Base-by-base conservation (phyloP, 92 coral and sea anemone genomes). In the Palythoa heliodiscus region DNA sequence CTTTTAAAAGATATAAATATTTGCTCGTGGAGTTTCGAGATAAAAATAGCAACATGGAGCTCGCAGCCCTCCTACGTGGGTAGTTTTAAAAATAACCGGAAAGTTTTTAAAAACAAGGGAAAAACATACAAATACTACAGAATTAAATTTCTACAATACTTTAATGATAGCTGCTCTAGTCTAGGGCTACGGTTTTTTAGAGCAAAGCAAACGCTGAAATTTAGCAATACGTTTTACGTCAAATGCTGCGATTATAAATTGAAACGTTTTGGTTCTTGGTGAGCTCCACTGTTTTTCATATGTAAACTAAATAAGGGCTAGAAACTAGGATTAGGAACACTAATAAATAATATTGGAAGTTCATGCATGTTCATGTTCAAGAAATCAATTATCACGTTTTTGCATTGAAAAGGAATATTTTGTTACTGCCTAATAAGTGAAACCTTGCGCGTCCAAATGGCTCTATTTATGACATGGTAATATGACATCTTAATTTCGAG, bases 1-100 rank as follows among this genome's bases (percentile, higher is more conserved):
- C 43, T 66, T 15, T 20, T 15, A 17, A 17, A 60, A 58, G 38
- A 47, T 24, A 64, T 80, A 80, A 43, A 80, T 76, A 76, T 54
- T 76, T 76, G 81, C 13, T 76, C 63, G 22, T 25, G 29, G 12
- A 69, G 12, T 12, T 54, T 23, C 22, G 13, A 29, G 81, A 76
- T 76, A 76, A 76, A 76, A 76, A 76, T 76, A 76, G 81, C 66
- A 76, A 53, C 67, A 0, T 1, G 9, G 7, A 9, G 22, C 5
- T 23, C 4, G 16, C 4, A 19, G 22, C n/a, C 7, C 9, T 15
- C 22, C 1, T 15, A 15, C 24, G 5, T 63, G 22, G 29, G 20
- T 63, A 19, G 7, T 19, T 19, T 11, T 23, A 63, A 16, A 61
- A 16, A 7, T 4, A 5, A 63, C 69, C 8, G 69, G 43, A 69